A percentile compares a stretch with the other conserved stretches of the same genome.
These are phyloP conservation scores for Apantesis nais DNA, from an alignment of 2,888 invertebrate species.

Conservation along the genomic window DNA sequence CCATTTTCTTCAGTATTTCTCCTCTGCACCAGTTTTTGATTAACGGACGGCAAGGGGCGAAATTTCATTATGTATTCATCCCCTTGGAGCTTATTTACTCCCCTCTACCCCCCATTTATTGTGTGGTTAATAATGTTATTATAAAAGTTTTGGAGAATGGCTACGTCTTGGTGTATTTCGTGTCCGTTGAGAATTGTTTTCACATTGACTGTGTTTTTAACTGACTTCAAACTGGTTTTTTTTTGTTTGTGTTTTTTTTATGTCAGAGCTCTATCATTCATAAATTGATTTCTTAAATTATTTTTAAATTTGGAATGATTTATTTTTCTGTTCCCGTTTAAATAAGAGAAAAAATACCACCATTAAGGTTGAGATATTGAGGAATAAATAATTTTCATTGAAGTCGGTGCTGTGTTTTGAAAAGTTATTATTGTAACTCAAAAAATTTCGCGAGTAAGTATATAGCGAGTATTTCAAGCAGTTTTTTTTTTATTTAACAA, in stretches of 20 bases:
- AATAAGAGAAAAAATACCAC: too few relatives aligned
- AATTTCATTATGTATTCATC: conserved; percentile 85
- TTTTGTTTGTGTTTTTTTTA: neutral
- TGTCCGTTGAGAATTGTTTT: conserved; percentile 17
- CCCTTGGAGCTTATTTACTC: conserved; percentile 78
- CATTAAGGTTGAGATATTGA: too few relatives aligned
- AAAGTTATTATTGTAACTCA: too few relatives aligned
- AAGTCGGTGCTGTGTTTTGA: too few relatives aligned
- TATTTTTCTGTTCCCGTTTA: too few relatives aligned
- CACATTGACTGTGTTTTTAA: neutral
- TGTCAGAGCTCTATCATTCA: too few relatives aligned
- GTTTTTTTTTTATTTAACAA: too few relatives aligned
- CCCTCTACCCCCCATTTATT: conserved; percentile 51
- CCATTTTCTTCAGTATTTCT: conserved; percentile 85
- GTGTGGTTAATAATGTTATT: conserved; percentile 55
- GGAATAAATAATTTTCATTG: too few relatives aligned
- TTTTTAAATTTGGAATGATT: too few relatives aligned
- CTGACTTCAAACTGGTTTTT: neutral
- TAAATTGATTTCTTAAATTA: too few relatives aligned
- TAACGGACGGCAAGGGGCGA: conserved; percentile 81
- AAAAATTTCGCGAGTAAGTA: too few relatives aligned
- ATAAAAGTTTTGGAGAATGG: conserved; percentile 47
- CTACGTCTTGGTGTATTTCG: conserved; percentile 35
- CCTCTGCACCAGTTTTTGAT: conserved; percentile 84
- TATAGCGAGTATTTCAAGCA: too few relatives aligned